Percentiles rank a stretch among this genome's conserved stretches.
Evolutionary conservation across 92 coral and sea anemone species (phyloP).

Genomic region (Paramuricea clavata): DNA sequence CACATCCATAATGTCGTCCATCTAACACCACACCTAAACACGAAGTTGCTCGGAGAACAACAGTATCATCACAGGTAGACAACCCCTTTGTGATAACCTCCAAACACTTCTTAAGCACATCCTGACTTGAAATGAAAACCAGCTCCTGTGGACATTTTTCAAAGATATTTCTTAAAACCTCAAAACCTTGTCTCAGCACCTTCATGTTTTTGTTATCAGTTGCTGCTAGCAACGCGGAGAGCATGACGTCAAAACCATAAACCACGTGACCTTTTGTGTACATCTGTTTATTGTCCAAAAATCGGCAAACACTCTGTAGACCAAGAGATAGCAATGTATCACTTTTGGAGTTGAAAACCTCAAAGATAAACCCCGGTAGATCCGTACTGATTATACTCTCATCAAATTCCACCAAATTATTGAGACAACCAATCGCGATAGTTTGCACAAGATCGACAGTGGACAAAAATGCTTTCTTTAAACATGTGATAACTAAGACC

Average conservation of each 20-base stretch:
- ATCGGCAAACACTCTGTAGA: conserved; percentile 77
- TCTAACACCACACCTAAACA: conserved; percentile 71
- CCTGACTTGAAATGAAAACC: conserved; percentile 73
- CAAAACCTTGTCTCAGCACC: conserved; percentile 77
- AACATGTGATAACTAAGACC: conserved; percentile 61
- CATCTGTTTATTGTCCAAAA: conserved; percentile 60
- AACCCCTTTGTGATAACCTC: conserved; percentile 69
- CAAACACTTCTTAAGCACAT: conserved; percentile 67
- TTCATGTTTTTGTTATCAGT: conserved; percentile 75
- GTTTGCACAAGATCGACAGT: conserved; percentile 72
- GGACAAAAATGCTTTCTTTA: conserved; percentile 85
- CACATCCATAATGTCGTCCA: conserved; percentile 68
- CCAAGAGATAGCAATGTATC: conserved; percentile 82
- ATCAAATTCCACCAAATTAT: conserved; percentile 32
- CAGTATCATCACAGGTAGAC: conserved; percentile 81
- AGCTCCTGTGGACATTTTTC: conserved; percentile 69
- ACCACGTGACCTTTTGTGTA: conserved; percentile 80
- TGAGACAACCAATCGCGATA: conserved; percentile 10
- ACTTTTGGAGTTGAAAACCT: conserved; percentile 79
- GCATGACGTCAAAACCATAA: conserved; percentile 86
- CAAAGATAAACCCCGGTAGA: conserved; percentile 81
- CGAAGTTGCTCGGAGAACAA: conserved; percentile 72
- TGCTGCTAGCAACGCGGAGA: conserved; percentile 72
- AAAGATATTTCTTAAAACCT: conserved; percentile 74
- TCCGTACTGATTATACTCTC: conserved; percentile 42